These are phyloP conservation scores for Varecia variegata DNA, from an alignment of 2,797 vertebrate genomes.

Conservation along the genomic window DNA sequence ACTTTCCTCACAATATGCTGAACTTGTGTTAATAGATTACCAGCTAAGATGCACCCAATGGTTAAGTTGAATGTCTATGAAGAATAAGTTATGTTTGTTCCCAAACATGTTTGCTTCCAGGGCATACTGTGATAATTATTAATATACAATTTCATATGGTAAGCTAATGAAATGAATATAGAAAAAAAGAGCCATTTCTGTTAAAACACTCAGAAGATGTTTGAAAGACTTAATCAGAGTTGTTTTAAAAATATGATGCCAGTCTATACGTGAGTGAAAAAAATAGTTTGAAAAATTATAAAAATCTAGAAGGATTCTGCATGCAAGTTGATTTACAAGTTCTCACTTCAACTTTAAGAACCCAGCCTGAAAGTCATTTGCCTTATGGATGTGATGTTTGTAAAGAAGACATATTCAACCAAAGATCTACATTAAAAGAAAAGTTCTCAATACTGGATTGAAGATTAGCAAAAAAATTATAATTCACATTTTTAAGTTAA, in stretches of 20 bases:
- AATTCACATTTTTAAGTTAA: constrained; percentile 22
- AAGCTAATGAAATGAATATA: background rate
- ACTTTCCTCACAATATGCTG: background rate
- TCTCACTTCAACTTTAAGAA: background rate
- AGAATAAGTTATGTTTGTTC: background rate
- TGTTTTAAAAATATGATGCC: background rate
- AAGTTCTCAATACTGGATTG: background rate
- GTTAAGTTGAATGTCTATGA: background rate
- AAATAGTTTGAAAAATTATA: background rate
- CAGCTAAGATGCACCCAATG: background rate
- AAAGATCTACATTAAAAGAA: background rate
- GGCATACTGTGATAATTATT: background rate
- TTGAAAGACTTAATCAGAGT: background rate
- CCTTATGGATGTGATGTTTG: background rate
- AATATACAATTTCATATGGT: background rate
- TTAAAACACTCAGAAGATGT: background rate
- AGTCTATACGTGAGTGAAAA: background rate
- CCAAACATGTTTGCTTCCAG: background rate
- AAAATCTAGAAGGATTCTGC: background rate
- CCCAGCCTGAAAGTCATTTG: background rate
- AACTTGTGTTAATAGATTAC: background rate
- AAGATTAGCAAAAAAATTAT: background rate
- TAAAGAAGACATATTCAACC: background rate
- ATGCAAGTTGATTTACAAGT: background rate
- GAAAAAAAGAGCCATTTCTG: background rate